These are phyloP conservation scores for Crotalus tigris DNA, from an alignment of 2,113 vertebrate genomes.

Conservation along the genomic window DNA sequence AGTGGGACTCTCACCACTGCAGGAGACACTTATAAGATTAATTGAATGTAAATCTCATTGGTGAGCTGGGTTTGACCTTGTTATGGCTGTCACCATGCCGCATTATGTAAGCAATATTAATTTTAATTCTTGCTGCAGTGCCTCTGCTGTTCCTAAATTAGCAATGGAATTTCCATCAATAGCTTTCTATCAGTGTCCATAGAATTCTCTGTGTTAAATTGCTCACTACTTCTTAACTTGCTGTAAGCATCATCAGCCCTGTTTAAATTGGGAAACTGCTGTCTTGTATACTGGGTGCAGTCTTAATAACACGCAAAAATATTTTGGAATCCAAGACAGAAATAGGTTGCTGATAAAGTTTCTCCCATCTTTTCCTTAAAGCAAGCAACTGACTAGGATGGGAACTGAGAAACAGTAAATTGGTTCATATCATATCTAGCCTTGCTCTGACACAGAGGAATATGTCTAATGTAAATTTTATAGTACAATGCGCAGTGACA, in stretches of 20 bases:
- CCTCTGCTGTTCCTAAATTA: neutral
- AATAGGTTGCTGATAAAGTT: neutral
- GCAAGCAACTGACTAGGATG: neutral
- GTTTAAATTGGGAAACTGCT: neutral
- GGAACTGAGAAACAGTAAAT: neutral
- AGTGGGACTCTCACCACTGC: neutral
- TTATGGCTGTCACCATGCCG: neutral
- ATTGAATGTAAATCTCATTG: neutral
- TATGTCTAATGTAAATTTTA: neutral
- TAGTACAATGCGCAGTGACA: neutral
- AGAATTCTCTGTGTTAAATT: neutral
- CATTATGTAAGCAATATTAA: neutral
- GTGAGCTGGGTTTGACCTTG: neutral
- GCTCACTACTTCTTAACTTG: neutral
- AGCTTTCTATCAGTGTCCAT: neutral
- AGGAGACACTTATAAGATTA: neutral
- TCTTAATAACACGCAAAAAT: neutral
- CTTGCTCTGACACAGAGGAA: neutral
- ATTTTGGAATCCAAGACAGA: neutral
- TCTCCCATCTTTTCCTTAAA: neutral
- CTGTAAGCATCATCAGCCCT: neutral
- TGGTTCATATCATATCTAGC: neutral
- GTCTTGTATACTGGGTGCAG: neutral
- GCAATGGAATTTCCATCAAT: neutral
- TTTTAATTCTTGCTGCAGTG: neutral